Percentiles rank a stretch among this genome's conserved stretches.
These are phyloP conservation scores for Sceliomorpha sp. DNA, from an alignment of 2,888 invertebrate species.

Conservation along the genomic window DNA sequence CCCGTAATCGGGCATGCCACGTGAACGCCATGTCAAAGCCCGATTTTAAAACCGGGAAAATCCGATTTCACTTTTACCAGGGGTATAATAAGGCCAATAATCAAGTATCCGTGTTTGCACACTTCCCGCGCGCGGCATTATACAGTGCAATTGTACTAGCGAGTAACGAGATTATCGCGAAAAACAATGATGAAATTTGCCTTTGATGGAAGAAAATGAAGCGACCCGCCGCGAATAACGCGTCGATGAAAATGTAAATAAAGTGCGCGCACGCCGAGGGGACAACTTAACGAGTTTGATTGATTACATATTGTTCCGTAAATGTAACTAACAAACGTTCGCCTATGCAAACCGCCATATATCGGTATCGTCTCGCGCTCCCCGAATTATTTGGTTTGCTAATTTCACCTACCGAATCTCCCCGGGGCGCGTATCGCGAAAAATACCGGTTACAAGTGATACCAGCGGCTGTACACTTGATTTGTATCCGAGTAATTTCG, in stretches of 20 bases:
- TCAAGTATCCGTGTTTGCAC: too few relatives aligned
- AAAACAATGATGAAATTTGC: neutral
- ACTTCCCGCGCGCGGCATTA: too few relatives aligned
- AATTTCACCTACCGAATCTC: constrained; percentile 23
- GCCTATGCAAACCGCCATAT: neutral
- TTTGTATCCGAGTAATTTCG: constrained; percentile 46
- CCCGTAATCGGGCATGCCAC: too few relatives aligned
- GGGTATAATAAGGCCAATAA: too few relatives aligned
- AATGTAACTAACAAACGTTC: constrained; percentile 13
- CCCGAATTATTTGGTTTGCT: constrained; percentile 34
- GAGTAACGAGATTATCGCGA: too few relatives aligned
- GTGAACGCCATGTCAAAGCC: too few relatives aligned
- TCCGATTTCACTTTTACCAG: too few relatives aligned
- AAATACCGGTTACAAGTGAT: constrained; percentile 43
- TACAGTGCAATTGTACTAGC: too few relatives aligned
- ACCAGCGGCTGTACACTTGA: constrained; percentile 27
- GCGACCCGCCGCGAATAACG: constrained; percentile 1
- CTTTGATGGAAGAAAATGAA: neutral
- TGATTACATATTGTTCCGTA: constrained; percentile 28
- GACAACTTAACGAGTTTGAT: constrained; percentile 27
- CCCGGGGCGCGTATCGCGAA: constrained; percentile 18
- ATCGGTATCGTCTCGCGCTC: constrained; percentile 5
- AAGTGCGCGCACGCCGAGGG: constrained; percentile 3
- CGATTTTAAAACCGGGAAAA: too few relatives aligned
- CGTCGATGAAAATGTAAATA: constrained; percentile 9